Conservation (phyloP, 2,797 vertebrate genomes). For the Leptatherina wallacei region DNA sequence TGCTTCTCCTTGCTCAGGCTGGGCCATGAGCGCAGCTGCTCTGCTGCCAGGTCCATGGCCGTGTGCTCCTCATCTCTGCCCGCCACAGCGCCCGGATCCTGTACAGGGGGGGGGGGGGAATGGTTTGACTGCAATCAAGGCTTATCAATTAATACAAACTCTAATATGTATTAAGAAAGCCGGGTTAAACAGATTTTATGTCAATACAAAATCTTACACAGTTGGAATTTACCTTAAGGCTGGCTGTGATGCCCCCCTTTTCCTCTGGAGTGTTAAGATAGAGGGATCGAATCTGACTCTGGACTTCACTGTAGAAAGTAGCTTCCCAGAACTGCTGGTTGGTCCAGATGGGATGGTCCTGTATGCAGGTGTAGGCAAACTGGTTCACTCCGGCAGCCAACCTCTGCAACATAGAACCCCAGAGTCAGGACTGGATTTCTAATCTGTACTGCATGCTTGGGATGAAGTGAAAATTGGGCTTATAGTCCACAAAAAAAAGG, state of each 20-base stretch:
- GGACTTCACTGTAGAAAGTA: conserved; percentile 96
- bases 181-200: not conserved
- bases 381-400: conserved; percentile 94
- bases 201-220: not conserved
- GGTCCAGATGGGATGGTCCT: conserved; percentile 97
- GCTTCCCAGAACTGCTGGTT: conserved; percentile 99
- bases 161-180: not conserved
- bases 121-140: not conserved
- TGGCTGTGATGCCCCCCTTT: conserved; percentile 77
- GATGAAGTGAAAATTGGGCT: conserved; percentile 6
- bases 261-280: conserved; percentile 90
- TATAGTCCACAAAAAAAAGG: not conserved
- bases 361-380: conserved; percentile 97
- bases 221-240: conserved; percentile 83
- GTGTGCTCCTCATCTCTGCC: conserved; percentile 85
- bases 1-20: conserved; percentile 90
- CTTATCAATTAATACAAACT: not conserved
- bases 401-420: conserved; percentile 85
- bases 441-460: not conserved
- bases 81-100: conserved; percentile 76
- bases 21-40: conserved; percentile 93
- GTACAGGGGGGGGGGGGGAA: not conserved
- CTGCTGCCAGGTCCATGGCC: conserved; percentile 96
- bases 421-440: conserved; percentile 14
- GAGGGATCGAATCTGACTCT: conserved; percentile 93